Evolutionary conservation across 2,113 vertebrate species (phyloP), one percentile per base, ranked within the genome.

Genomic region (Tragulus kanchil): DNA sequence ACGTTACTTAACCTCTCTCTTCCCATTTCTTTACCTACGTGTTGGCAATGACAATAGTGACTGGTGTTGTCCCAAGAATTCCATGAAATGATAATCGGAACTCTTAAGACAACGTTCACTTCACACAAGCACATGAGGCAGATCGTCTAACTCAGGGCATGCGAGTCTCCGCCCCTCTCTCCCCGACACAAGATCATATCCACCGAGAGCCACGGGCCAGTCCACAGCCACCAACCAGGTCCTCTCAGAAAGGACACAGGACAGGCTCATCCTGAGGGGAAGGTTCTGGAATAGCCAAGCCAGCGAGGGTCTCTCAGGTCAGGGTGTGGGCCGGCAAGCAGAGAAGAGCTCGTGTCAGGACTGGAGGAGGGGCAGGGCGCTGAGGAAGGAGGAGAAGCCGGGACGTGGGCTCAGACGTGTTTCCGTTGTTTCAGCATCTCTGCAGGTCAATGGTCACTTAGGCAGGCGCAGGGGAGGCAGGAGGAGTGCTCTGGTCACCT

Each of bases 51-150:
- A 19, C 56, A 17, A 0, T 64, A 79, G 77, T 64, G 78, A 82
- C 17, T 56, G n/a, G 75, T 23, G 17, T 17, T 71, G 9, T 92
- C 8, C 79, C 19, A 28, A 48, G 23, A 56, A 28, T 52, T 58
- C 36, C 45, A 2, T 56, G 56, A 67, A 73, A 28, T 16, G 23
- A 78, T 28, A 19, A 73, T 6, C 36, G 59, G 36, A 25, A 13
- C 52, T 85, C n/a, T 86, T n/a, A 52, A 69, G 28, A 31, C 11
- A 56, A n/a, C 23, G 9, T 73, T 73, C 69, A 73, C 16, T 21
- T 61, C 21, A 8, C 4, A 0, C 3, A 52, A 58, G 5, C 45
- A 21, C 0, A 0, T 26, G 4, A 14, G 31, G 28, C 11, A 6
- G 6, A 3, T 1, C 36, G 42, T 45, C 52, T 69, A 0, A 85